Percentiles rank a stretch among this genome's conserved stretches.
Conservation (phyloP, 2,888 invertebrate species). For the Pristionchus arcanus region DNA sequence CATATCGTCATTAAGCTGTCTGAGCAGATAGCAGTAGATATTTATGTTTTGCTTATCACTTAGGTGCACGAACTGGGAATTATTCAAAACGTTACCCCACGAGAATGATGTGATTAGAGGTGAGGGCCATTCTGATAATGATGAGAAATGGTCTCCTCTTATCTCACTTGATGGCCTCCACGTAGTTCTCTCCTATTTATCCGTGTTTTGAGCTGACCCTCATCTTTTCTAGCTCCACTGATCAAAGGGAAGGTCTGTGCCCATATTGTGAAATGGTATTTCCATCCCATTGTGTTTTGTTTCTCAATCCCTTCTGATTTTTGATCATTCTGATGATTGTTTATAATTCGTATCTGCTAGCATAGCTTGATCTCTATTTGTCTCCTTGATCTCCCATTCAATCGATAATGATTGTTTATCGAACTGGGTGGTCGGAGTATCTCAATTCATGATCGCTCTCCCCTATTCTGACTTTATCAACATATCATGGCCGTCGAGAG, state of each 20-base stretch:
- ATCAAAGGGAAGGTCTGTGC: neutral
- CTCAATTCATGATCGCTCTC: constrained; percentile 31
- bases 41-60: neutral
- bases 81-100: no score
- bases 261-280: neutral
- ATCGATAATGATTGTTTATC: constrained; percentile 28
- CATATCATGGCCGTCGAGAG: constrained; percentile 37
- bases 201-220: neutral
- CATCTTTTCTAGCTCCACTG: neutral
- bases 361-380: constrained; percentile 18
- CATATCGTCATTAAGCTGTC: neutral
- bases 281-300: neutral
- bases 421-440: constrained; percentile 39
- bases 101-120: constrained; percentile 4
- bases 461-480: constrained; percentile 28
- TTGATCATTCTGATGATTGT: neutral
- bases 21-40: neutral
- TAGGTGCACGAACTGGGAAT: no score
- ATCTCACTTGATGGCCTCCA: neutral
- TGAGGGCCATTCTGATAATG: constrained; percentile 6
- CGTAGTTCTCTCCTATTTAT: neutral
- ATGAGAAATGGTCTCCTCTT: neutral
- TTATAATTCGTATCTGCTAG: neutral
- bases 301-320: neutral
- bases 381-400: neutral